Conservation (phyloP, 2,888 invertebrate genomes). For the Podotricha telesiphe region DNA sequence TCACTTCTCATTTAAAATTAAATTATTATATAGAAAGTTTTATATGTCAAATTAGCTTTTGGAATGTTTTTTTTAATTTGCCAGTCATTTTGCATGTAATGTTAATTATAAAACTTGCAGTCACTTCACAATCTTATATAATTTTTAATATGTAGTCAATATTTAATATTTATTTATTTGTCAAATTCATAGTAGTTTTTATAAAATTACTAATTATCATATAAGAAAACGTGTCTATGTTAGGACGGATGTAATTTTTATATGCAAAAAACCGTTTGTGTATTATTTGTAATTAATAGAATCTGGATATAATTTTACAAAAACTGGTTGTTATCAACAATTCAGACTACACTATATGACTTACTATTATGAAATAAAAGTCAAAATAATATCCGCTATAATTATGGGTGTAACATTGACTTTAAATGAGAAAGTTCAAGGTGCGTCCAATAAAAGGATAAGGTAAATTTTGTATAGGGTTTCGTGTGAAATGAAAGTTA, state of each 20-base stretch:
- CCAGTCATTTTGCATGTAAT: neutral
- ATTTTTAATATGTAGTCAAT: neutral
- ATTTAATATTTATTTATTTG: neutral
- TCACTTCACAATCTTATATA: neutral
- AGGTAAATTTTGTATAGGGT: constrained; percentile 35
- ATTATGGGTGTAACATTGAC: constrained; percentile 28
- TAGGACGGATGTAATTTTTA: neutral
- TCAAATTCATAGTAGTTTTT: neutral
- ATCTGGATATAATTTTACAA: neutral
- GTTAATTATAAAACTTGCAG: neutral
- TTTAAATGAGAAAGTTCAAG: constrained; percentile 41
- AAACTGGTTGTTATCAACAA: neutral
- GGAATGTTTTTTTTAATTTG: constrained; percentile 3
- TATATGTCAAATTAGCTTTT: neutral
- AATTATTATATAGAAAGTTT: neutral
- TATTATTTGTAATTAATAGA: neutral
- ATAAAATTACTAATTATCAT: too few relatives aligned
- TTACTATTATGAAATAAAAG: neutral
- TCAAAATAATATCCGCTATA: neutral
- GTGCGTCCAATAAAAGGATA: constrained; percentile 40
- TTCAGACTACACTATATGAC: neutral
- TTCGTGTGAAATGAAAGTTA: constrained; percentile 32
- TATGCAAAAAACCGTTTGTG: neutral
- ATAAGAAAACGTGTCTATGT: neutral
- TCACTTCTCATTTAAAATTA: neutral